Evolutionary conservation across 2,888 invertebrate species (phyloP), one percentile per base, ranked within the genome.

Genomic region (Oxystoma pomonae): DNA sequence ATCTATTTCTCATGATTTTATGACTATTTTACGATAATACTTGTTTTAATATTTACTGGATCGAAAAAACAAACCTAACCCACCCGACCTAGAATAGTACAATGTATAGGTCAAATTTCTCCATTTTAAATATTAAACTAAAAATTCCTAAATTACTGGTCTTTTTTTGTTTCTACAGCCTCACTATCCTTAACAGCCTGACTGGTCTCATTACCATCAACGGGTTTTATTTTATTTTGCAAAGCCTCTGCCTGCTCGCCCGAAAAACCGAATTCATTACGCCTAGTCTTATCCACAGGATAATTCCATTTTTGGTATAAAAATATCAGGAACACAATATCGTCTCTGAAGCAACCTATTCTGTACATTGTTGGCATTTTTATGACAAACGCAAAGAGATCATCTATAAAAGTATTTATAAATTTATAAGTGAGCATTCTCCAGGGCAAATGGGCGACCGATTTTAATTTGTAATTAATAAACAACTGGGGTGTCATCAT

Each of bases 401-500:
- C 99, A 83, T 99, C 99, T 74, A 99, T 98, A 81, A 99, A 99
- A 19, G 99, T 99, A 80, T 99, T 99, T 64, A 99, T 87, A 80
- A 98, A 98, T 84, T 99, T 99, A 81, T 99, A 99, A 9, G 98
- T 97, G 87, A 99, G 89, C 98, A 99, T 99, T 65, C 99, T 87
- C 99, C 99, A 99, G 2, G 99, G 99, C 72, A 99, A 85, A 83
- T 99, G 99, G 9, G 99, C 99, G 1, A 99, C 98, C 17, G 98
- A 98, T 78, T 99, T 98, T 72, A 99, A 81, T 81, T 99, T 99
- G 82, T 99, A 99, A 83, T 99, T 99, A 73, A 99, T 99, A 78
- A 99, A 99, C 67, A 99, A 83, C 81, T 99, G 99, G 3, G 99
- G 99, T n/a, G 98, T 99, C 98, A 99, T 99, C 94, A 98, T 96